Base-by-base conservation (phyloP, 2,113 vertebrate genomes). In the Bujurquina vittata region DNA sequence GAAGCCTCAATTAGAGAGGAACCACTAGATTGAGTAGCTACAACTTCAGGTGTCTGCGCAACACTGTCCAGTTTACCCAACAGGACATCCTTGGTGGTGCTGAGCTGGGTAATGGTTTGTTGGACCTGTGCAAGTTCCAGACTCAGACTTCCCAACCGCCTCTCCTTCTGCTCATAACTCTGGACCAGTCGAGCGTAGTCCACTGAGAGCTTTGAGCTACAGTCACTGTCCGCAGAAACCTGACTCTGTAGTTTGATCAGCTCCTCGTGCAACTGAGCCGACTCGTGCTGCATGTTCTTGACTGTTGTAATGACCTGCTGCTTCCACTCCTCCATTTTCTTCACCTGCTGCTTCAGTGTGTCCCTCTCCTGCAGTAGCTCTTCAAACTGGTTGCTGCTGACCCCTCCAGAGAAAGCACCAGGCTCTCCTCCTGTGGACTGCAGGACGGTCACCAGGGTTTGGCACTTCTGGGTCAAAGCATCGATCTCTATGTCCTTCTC, bases 241-340 rank as follows among this genome's bases (percentile, higher is more conserved):
- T 97, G 97, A 4, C 96, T 94, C 85, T 98, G 97, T 23, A 99
- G 96, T 5, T 95, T 96, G 4, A 97, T 92, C 9, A 99, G 95
- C 56, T 99, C 98, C 26, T 99, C 98, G 20, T 99, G 97, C 33
- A 99, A 96, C 84, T 99, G 97, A 14, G 96, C 98, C 0, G 98
- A 99, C 92, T 99, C 98, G 0, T 97, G 98, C n/a, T 98, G 97
- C 98, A 99, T 98, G 78, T 99, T 99, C 87, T 97, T 97, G 5
- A 99, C 97, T 0, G 98, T 99, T 10, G 98, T 99, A 89, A 99
- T 98, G 59, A 99, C 98, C 83, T 99, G 98, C 72, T 98, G 97
- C 80, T 99, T 99, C 98, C 98, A 99, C 88, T 99, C 98, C 20
- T 99, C 98, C 97, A 99, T 97, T 91, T 99, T 99, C 94, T 99